phyloP scores from a whole-genome alignment of 2,113 vertebrate species.

The Deroptyus accipitrinus region DNA sequence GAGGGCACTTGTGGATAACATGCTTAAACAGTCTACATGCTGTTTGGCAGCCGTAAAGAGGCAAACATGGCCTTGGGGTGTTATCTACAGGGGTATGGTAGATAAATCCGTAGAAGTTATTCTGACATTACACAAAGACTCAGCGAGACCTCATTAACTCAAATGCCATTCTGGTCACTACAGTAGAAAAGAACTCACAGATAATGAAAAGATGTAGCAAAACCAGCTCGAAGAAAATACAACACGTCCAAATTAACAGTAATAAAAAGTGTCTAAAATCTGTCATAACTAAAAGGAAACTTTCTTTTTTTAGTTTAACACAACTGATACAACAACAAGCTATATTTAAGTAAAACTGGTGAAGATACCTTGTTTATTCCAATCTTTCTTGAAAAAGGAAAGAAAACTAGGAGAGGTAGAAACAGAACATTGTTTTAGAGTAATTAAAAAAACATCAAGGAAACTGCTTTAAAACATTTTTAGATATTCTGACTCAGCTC shows the following conservation, averaged over 20 bases:
- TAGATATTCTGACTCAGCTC: not conserved
- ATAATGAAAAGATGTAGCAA: slow-evolving; percentile 48
- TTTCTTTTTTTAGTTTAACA: not conserved
- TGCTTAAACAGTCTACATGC: slow-evolving; percentile 59
- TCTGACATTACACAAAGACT: slow-evolving; percentile 68
- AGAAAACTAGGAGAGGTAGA: not conserved
- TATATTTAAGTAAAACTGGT: not conserved
- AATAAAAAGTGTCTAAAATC: not conserved
- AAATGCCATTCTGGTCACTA: slow-evolving; percentile 62
- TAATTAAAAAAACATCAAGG: not conserved
- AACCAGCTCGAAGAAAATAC: not conserved
- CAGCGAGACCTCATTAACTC: slow-evolving; percentile 69
- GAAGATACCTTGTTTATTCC: not conserved
- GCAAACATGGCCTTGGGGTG: slow-evolving; percentile 65
- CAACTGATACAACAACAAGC: not conserved
- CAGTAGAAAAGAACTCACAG: slow-evolving; percentile 39
- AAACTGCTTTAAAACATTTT: not conserved
- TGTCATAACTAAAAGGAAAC: not conserved
- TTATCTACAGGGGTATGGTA: slow-evolving; percentile 58
- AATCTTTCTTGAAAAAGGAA: not conserved
- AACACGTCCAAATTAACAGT: not conserved
- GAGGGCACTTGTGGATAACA: slow-evolving; percentile 63
- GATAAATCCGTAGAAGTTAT: slow-evolving; percentile 63
- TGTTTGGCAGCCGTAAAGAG: slow-evolving; percentile 67
- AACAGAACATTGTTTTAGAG: not conserved